Evolutionary conservation across 2,797 vertebrate genomes (phyloP), one percentile per base, ranked within the genome.

Genomic region (Threskiornis aethiopicus): DNA sequence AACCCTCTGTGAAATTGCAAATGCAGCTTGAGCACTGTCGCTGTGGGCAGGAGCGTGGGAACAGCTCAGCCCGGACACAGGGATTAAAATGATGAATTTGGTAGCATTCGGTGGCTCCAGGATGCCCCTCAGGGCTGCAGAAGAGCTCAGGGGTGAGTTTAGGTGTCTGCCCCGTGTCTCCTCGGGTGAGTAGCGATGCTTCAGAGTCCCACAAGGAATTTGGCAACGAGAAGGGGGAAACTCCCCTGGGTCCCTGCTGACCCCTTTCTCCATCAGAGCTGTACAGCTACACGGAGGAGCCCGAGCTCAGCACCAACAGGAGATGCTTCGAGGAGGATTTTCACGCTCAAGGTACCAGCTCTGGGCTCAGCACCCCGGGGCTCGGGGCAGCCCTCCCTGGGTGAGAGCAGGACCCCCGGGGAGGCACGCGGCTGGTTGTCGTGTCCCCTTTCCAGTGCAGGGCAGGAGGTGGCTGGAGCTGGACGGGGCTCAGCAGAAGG

Each of bases 271-370:
- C 47, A 7, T 35, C 98, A 99, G 99, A 99, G 97, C 98, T 99
- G 52, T 99, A 99, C 98, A 99, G 99, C 97, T 99, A 99, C 98
- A 99, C 99, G 0, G 99, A 99, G 96, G 99, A 99, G 94, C 98
- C 98, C 0, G 99, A 99, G 97, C 99, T 99, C 71, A 97, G 98
- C 91, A 97, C 98, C 77, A 99, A 99, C 98, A 98, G 98, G 95
- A 98, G 98, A 90, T 99, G 99, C 97, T 99, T 99, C 88, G 99
- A 99, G 89, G 99, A 99, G 96, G 99, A 99, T 97, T 99, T 99
- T 96, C 98, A 93, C 51, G 97, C 95, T 54, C 99, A 99, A 97
- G 99, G 99, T 99, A 98, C 19, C 62, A 21, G 26, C 88, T 16
- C 39, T 13, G 87, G 24, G 69, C 71, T 79, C 44, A 62, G 54